Conservation (phyloP, 2,888 invertebrate genomes). For the Drosophila hamatofila region DNA sequence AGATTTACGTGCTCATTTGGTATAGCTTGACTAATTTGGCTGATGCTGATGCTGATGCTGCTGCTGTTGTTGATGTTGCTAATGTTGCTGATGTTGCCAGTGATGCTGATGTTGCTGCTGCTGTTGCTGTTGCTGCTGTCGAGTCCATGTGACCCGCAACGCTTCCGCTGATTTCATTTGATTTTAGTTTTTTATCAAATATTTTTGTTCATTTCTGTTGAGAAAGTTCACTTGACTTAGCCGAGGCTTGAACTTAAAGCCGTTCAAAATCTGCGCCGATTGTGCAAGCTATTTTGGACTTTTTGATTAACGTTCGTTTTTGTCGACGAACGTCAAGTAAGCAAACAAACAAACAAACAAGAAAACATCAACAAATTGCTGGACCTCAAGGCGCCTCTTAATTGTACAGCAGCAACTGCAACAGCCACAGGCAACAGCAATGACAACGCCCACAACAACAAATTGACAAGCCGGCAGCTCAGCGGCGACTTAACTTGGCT, state of each 20-base stretch:
- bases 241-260: constrained; percentile 34
- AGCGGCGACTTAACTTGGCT: constrained; percentile 65
- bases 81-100: too few relatives aligned
- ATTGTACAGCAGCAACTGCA: constrained; percentile 49
- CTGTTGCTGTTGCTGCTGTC: not conserved
- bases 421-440: constrained; percentile 34
- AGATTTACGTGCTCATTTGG: constrained; percentile 72
- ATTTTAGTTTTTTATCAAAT: constrained; percentile 48
- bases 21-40: constrained; percentile 72
- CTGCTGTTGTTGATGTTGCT: constrained; percentile 7
- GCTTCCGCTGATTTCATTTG: constrained; percentile 78
- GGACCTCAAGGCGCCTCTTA: constrained; percentile 60
- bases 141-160: constrained; percentile 68
- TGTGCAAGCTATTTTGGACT: constrained; percentile 68
- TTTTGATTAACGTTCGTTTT: constrained; percentile 56
- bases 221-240: constrained; percentile 60
- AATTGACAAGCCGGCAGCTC: constrained; percentile 55
- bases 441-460: constrained; percentile 71
- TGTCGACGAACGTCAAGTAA: constrained; percentile 45
- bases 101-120: constrained; percentile 23
- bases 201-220: constrained; percentile 33
- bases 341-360: constrained; percentile 29
- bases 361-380: constrained; percentile 44
- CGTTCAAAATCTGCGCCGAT: constrained; percentile 40
- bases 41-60: constrained; percentile 18